A percentile compares a stretch with the other conserved stretches of the same genome.
These are phyloP conservation scores for Carollia perspicillata DNA, from an alignment of 2,113 vertebrate genomes.

Conservation along the genomic window DNA sequence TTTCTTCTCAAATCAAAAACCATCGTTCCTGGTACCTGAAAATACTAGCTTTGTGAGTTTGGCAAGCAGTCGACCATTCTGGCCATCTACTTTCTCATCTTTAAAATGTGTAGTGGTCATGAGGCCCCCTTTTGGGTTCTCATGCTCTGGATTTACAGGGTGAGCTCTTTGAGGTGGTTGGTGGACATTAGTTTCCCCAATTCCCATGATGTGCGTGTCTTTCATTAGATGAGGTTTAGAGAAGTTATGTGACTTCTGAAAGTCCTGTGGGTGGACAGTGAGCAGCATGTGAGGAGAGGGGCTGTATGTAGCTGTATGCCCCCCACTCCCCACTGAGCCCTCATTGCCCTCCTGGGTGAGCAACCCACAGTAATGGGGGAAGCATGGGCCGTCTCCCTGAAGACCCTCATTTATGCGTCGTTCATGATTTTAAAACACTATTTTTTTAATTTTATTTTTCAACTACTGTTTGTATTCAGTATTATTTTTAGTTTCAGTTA, in stretches of 20 bases:
- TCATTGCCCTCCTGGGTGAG: neutral
- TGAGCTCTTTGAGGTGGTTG: neutral
- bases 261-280: neutral
- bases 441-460: neutral
- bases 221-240: neutral
- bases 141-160: neutral
- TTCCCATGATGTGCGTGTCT: neutral
- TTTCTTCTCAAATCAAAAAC: neutral
- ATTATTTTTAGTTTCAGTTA: neutral
- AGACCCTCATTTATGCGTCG: neutral
- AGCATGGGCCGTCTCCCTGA: neutral
- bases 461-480: neutral
- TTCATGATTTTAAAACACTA: neutral
- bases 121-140: neutral
- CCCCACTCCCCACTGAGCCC: fast-evolving
- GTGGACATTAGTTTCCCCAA: neutral
- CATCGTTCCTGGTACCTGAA: neutral
- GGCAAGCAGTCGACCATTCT: neutral
- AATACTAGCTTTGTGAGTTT: neutral
- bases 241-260: neutral
- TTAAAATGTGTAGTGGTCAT: neutral
- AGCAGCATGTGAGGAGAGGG: neutral
- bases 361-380: neutral
- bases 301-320: too few relatives aligned
- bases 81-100: neutral